A percentile compares a stretch with the other conserved stretches of the same genome.
Evolutionary conservation across 2,888 invertebrate species (phyloP).

Genomic region (Orgyia antiqua): DNA sequence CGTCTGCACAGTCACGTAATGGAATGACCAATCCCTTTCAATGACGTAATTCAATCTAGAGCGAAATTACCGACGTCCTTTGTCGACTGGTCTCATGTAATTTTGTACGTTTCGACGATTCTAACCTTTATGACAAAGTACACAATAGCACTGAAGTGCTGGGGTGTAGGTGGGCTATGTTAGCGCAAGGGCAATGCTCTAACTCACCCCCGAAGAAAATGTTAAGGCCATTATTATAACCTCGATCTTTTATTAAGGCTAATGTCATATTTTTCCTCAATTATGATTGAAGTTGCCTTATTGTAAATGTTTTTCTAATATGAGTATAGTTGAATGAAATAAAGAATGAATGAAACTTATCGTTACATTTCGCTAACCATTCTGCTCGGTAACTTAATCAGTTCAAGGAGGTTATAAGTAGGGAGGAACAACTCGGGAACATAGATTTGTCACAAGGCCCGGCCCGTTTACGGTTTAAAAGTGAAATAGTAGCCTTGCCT

Average conservation of each 20-base stretch:
- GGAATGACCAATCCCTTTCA: constrained; percentile 9
- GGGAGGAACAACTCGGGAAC: no score
- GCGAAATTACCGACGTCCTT: constrained; percentile 13
- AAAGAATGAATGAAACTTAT: no score
- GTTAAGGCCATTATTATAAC: not conserved
- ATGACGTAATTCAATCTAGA: constrained; percentile 14
- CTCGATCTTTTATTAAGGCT: not conserved
- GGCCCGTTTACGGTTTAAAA: no score
- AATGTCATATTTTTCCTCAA: not conserved
- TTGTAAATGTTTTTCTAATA: no score
- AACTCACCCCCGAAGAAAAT: constrained; percentile 9
- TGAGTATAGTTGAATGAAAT: no score
- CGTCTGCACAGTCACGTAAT: constrained; percentile 4
- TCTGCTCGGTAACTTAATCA: no score
- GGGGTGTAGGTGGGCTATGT: constrained; percentile 22
- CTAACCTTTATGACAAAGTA: constrained; percentile 17
- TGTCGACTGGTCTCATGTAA: constrained; percentile 10
- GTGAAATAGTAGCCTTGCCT: no score
- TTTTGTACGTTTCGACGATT: constrained; percentile 11
- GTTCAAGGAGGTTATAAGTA: no score
- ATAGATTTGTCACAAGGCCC: no score
- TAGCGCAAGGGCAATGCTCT: constrained; percentile 31
- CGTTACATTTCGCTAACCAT: no score
- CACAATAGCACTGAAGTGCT: constrained; percentile 11
- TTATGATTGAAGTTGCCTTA: no score